Evolutionary conservation across 2,797 vertebrate genomes (phyloP), one percentile per base, ranked within the genome.

Genomic region (Leptoclinus maculatus): DNA sequence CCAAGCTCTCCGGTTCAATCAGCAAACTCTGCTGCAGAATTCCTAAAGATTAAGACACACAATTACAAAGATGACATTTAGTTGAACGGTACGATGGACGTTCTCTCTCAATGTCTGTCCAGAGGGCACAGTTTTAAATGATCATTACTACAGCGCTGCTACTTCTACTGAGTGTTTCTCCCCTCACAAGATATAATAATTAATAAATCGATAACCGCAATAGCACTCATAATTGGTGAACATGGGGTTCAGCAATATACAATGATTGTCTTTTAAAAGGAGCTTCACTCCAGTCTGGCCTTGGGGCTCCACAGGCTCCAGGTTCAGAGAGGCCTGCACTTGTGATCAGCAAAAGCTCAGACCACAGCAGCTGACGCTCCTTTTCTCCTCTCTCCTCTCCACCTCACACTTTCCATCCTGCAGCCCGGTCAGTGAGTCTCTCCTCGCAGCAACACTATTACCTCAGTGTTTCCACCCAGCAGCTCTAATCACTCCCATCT

Each of bases 21-120:
- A 97, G 94, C 51, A 99, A 96, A 88, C 97, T 98, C 92, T 98
- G 97, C 2, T 96, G 96, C 74, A 98, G 92, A 63, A 99, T 94
- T 3, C 98, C 98, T 99, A 54, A 71, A 73, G 72, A 90, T 78
- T 23, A 78, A 85, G 41, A 91, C 36, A 81, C 60, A 83, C 56
- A 80, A 67, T 86, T 36, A 85, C 32, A 41, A 80, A 69, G 47
- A 74, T 64, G 79, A 73, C 80, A 76, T 84, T 87, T 77, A 86
- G 66, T 60, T 19, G 53, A 77, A 39, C 32, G 36, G 71, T 29
- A 8, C 43, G 45, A 47, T 5, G 53, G 53, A 78, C 59, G 36
- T 74, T 67, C 10, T 71, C 65, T 74, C 45, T 83, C 34, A 65
- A 58, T 39, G 51, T 68, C 34, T 78, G 82, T 76, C 89, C 41